A percentile compares a stretch with the other conserved stretches of the same genome.
Evolutionary conservation across 2,113 vertebrate genomes (phyloP).

Genomic region (Chunga burmeisteri): DNA sequence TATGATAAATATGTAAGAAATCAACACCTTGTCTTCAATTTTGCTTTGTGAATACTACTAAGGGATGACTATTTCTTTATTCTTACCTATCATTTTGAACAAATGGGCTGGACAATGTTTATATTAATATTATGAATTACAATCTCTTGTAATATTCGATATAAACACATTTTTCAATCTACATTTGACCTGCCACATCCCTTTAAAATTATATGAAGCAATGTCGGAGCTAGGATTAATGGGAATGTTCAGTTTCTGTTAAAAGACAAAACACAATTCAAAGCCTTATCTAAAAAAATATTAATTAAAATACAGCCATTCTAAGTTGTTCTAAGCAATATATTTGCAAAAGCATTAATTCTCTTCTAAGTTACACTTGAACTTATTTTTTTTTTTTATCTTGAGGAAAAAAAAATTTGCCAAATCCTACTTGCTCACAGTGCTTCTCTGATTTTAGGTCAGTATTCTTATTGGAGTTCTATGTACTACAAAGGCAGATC

Average conservation of each 20-base stretch:
- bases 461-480: constrained; percentile 29
- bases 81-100: not conserved
- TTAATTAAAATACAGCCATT: not conserved
- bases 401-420: not conserved
- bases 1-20: not conserved
- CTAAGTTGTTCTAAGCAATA: not conserved
- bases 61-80: not conserved
- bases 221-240: not conserved
- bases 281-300: not conserved
- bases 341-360: not conserved
- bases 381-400: not conserved
- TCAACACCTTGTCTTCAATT: not conserved
- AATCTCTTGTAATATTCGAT: not conserved
- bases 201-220: not conserved
- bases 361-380: not conserved
- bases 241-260: not conserved
- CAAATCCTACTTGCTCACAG: not conserved
- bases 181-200: not conserved
- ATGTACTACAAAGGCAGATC: constrained; percentile 54
- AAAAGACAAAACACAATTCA: not conserved
- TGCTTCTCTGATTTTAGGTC: not conserved
- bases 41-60: not conserved
- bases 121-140: not conserved
- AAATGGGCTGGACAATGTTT: not conserved
- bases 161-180: not conserved